Percentiles rank a stretch among this genome's conserved stretches.
Evolutionary conservation across 2,113 vertebrate species (phyloP).

Genomic region (Cairina moschata): DNA sequence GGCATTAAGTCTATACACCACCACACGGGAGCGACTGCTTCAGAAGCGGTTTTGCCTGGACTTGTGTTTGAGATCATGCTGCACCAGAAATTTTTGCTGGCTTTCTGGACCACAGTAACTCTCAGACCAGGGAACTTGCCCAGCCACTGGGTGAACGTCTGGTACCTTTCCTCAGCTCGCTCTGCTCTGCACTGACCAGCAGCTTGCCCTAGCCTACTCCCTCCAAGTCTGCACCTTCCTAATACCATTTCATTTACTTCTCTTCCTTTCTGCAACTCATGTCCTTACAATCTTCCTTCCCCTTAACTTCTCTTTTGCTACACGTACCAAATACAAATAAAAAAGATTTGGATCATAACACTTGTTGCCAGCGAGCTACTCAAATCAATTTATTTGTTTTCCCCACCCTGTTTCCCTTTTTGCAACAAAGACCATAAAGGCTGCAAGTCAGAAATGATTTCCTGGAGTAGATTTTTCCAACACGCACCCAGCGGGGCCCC

Average conservation of each 20-base stretch:
- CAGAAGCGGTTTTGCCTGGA: neutral
- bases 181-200: neutral
- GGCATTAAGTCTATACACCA: neutral
- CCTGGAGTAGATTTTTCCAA: neutral
- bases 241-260: neutral
- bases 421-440: neutral
- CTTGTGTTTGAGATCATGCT: rapidly evolving
- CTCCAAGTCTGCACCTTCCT: neutral
- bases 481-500: neutral
- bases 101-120: neutral
- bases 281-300: neutral
- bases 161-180: neutral
- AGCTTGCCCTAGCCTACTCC: neutral
- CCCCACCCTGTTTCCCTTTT: neutral
- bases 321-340: neutral
- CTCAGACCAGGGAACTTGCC: neutral
- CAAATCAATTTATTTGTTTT: neutral
- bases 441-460: neutral
- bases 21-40: rapidly evolving
- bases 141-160: neutral
- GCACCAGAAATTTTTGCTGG: neutral
- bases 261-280: neutral
- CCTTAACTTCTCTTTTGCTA: neutral
- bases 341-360: neutral
- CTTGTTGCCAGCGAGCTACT: neutral